These are phyloP conservation scores for Zosterops pallidus DNA, from an alignment of 2,113 vertebrate genomes.

Conservation along the genomic window DNA sequence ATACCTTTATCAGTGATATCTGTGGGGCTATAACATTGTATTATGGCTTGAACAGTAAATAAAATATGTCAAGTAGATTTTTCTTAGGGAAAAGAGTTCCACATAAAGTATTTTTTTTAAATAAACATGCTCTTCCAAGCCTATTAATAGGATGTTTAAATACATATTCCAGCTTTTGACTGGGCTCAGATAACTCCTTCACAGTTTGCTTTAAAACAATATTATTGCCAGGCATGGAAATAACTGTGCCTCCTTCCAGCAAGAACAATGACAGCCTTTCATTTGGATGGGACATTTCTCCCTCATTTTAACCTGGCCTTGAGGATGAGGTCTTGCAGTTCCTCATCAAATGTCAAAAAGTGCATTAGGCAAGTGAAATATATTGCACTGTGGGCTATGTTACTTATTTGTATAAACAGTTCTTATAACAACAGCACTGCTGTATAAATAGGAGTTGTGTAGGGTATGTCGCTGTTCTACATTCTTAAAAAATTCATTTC, in stretches of 20 bases:
- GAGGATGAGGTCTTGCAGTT: constrained; percentile 24
- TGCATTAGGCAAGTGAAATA: constrained; percentile 32
- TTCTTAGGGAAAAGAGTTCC: not conserved
- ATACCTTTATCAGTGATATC: not conserved
- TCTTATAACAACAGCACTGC: not conserved
- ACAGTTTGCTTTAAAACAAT: constrained; percentile 50
- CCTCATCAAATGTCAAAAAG: constrained; percentile 48
- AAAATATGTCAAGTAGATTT: not conserved
- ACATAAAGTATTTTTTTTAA: not conserved
- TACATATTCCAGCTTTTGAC: constrained; percentile 25
- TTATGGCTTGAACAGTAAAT: not conserved
- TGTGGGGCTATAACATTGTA: not conserved
- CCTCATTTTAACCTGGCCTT: constrained; percentile 17
- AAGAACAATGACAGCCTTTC: constrained; percentile 55
- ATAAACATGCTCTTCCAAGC: not conserved
- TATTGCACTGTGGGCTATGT: not conserved
- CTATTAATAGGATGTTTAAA: constrained; percentile 21
- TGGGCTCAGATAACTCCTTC: constrained; percentile 28
- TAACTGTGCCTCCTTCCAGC: constrained; percentile 21
- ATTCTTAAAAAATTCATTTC: not conserved
- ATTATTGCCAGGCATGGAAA: constrained; percentile 6
- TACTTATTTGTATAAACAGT: constrained; percentile 46
- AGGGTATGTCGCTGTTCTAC: not conserved
- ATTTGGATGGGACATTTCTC: not conserved
- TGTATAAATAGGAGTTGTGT: constrained; percentile 2